A percentile compares a stretch with the other conserved stretches of the same genome.
Conservation (phyloP, 2,797 vertebrate genomes). For the Myripristis jacobus region DNA sequence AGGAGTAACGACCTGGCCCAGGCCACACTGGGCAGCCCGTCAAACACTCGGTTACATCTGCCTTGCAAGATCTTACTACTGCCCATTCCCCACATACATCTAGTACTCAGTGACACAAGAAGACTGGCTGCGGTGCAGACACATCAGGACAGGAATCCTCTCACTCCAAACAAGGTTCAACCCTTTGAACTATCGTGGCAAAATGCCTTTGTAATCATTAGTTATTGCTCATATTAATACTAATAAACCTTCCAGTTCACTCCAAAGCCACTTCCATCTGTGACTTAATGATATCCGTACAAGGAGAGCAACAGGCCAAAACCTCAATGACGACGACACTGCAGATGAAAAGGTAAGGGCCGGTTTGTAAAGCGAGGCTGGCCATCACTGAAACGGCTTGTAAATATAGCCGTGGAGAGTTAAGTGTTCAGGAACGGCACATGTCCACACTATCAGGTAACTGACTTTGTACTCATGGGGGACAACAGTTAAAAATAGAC, state of each 20-base stretch:
- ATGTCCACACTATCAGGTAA: constrained; percentile 84
- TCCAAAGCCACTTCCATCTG: not conserved
- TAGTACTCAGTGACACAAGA: too few relatives aligned
- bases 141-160: too few relatives aligned
- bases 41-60: too few relatives aligned
- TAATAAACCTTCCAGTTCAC: not conserved
- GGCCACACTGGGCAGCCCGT: too few relatives aligned
- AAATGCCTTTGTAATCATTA: too few relatives aligned
- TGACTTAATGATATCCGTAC: not conserved
- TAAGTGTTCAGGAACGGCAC: constrained; percentile 75
- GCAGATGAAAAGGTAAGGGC: constrained; percentile 19
- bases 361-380: constrained; percentile 61
- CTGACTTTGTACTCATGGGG: constrained; percentile 82
- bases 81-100: too few relatives aligned
- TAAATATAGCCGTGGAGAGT: constrained; percentile 77
- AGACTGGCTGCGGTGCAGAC: too few relatives aligned
- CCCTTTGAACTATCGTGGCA: too few relatives aligned
- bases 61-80: too few relatives aligned
- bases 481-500: constrained; percentile 83
- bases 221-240: too few relatives aligned
- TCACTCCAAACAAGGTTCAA: too few relatives aligned
- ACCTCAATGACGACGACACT: not conserved
- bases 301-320: not conserved
- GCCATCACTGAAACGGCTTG: constrained; percentile 53
- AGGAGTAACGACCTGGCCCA: too few relatives aligned